A percentile compares a stretch with the other conserved stretches of the same genome.
Conservation (phyloP, 2,888 invertebrate species). For the Stenodera caucasica region DNA sequence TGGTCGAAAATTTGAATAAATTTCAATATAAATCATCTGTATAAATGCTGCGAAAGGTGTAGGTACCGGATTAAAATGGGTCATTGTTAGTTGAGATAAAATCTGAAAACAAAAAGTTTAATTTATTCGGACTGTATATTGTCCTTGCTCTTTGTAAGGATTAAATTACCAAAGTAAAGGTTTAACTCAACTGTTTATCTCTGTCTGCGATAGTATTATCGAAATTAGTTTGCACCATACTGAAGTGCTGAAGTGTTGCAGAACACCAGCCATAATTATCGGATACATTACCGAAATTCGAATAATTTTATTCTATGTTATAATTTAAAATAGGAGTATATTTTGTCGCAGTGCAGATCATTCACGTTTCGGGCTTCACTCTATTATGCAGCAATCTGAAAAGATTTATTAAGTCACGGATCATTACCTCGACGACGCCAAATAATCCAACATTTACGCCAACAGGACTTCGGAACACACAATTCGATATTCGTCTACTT, state of each 20-base stretch:
- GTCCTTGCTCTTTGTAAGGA: constrained; percentile 42
- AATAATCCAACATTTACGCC: constrained; percentile 8
- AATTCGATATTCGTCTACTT: neutral
- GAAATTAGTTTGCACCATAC: constrained; percentile 38
- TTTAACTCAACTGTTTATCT: constrained; percentile 43
- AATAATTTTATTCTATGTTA: no score
- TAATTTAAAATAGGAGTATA: neutral
- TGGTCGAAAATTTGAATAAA: constrained; percentile 34
- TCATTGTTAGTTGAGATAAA: constrained; percentile 40
- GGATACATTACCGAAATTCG: no score
- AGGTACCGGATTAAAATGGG: constrained; percentile 41
- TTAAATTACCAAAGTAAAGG: constrained; percentile 42
- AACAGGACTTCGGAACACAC: neutral
- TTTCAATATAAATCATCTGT: constrained; percentile 35
- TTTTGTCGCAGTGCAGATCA: constrained; percentile 5
- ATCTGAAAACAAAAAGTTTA: constrained; percentile 46
- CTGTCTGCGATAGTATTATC: constrained; percentile 39
- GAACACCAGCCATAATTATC: no score
- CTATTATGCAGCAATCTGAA: constrained; percentile 8
- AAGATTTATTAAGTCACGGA: constrained; percentile 12
- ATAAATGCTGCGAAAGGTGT: constrained; percentile 28
- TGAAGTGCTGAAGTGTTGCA: no score
- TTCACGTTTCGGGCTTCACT: neutral
- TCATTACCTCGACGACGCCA: constrained; percentile 10
- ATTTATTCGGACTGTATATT: constrained; percentile 45